phyloP scores from a whole-genome alignment of 2,888 invertebrate genomes.

The Microctonus aethiopoides region DNA sequence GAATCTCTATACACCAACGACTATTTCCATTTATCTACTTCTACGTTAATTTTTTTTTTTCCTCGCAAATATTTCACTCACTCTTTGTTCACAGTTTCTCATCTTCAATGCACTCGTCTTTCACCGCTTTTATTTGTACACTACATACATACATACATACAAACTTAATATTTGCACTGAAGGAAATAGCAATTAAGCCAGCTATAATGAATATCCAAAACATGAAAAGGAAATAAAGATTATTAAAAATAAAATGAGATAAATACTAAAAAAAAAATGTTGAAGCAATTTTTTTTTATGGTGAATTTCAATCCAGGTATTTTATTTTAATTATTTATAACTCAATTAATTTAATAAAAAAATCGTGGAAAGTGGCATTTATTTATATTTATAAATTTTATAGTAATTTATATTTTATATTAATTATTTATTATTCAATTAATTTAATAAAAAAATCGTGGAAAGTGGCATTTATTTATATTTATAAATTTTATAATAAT shows the following conservation, averaged over 20 bases:
- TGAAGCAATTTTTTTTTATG: not conserved
- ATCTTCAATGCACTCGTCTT: conserved; percentile 21
- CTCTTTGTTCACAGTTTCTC: not conserved
- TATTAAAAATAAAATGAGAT: not conserved
- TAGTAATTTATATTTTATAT: too few species aligned
- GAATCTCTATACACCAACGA: conserved; percentile 15
- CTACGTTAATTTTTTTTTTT: not conserved
- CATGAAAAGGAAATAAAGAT: not conserved
- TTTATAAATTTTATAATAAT: too few species aligned
- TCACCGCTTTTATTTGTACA: not conserved
- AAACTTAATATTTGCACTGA: not conserved
- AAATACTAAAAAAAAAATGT: not conserved
- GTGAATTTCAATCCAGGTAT: not conserved
- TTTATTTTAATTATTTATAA: too few species aligned
- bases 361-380: too few species aligned
- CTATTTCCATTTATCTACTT: conserved; percentile 42
- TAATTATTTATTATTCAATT: too few species aligned
- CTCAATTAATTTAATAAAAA: not conserved
- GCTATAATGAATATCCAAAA: conserved; percentile 23
- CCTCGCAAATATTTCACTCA: not conserved
- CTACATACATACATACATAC: not conserved
- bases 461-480: too few species aligned
- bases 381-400: too few species aligned
- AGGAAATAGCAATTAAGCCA: conserved; percentile 43
- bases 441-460: too few species aligned